Percentiles rank a stretch among this genome's conserved stretches.
These are phyloP conservation scores for Dasypus novemcinctus DNA, from an alignment of 2,113 vertebrate genomes.

Conservation along the genomic window DNA sequence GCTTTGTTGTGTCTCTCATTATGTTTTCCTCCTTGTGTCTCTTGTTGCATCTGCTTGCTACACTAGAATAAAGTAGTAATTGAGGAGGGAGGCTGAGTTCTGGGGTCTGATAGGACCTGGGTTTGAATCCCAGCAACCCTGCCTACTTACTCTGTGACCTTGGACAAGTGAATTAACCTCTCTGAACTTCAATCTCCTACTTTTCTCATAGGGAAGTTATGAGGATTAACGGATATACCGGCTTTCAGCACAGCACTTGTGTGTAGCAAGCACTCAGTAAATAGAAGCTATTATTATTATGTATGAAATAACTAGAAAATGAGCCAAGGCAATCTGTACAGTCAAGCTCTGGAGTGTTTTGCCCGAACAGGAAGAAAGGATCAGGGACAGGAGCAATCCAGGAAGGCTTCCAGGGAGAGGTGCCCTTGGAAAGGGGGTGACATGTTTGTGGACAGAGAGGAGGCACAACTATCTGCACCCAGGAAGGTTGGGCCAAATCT, in stretches of 20 bases:
- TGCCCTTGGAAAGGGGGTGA: neutral
- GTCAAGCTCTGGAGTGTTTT: neutral
- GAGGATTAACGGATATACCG: neutral
- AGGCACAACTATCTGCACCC: neutral
- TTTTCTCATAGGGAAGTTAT: neutral
- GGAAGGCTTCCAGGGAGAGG: constrained; percentile 2
- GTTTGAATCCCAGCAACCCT: neutral
- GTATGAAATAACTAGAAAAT: neutral
- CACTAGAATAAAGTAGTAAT: neutral
- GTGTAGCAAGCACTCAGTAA: neutral
- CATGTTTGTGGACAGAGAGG: neutral
- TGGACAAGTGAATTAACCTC: neutral
- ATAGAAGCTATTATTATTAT: neutral
- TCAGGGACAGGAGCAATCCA: neutral
- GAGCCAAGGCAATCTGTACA: neutral
- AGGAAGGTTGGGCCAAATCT: neutral
- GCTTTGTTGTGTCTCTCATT: no score
- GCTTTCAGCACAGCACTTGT: neutral
- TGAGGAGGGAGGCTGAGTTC: neutral
- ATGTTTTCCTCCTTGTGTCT: no score
- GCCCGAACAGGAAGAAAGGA: neutral
- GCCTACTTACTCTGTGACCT: neutral
- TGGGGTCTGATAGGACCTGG: neutral
- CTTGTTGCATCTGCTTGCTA: no score
- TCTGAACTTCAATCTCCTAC: neutral